Base-by-base conservation (phyloP, 2,888 invertebrate genomes). In the Criorhina ranunculi region DNA sequence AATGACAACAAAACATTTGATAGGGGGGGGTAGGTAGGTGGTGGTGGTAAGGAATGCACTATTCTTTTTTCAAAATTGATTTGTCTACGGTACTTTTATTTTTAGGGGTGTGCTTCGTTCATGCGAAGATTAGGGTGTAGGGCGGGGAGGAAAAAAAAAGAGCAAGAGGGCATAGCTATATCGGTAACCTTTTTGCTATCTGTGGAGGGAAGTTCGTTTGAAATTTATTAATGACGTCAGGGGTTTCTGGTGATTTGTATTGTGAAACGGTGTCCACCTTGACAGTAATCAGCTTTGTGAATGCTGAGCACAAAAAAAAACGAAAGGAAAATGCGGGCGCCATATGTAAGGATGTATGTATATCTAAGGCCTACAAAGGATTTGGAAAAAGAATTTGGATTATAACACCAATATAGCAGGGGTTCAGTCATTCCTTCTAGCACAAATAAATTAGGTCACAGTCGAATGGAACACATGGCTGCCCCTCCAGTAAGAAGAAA, bases 1-100 rank as follows among this genome's bases (percentile, higher is more conserved):
- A 44, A 31, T 44, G 24, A 12, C 46, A 57, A 42, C 9, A 11
- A 46, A 64, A 42, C 9, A 17, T 15, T n/a, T 40, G 37, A 17
- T 31, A 40, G 60, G 49, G 67, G 37, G 8, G 35, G 49, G 12
- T n/a, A n/a, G 49, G 40, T 9, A 11, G 12, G 33, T 37, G 60
- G 40, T 33, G 35, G 24, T 31, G 12, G 66, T 9, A 57, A 53
- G 57, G 57, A 44, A 46, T 69, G 67, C 35, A 53, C 9, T 46
- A 6, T 49, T 59, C 12, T 57, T 46, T 70, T 29, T 46, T 42
- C 2, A 31, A 66, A 66, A 75, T 66, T 57, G 44, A 75, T 75
- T 75, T 57, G 46, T 29, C 33, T 55, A 44, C 62, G 62, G 19
- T 62, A 33, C 29, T 31, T 8, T 12, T 35, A 5, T 15, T 19